A percentile compares a stretch with the other conserved stretches of the same genome.
These are phyloP conservation scores for Mantis religiosa DNA, from an alignment of 2,888 invertebrate species.

Conservation along the genomic window DNA sequence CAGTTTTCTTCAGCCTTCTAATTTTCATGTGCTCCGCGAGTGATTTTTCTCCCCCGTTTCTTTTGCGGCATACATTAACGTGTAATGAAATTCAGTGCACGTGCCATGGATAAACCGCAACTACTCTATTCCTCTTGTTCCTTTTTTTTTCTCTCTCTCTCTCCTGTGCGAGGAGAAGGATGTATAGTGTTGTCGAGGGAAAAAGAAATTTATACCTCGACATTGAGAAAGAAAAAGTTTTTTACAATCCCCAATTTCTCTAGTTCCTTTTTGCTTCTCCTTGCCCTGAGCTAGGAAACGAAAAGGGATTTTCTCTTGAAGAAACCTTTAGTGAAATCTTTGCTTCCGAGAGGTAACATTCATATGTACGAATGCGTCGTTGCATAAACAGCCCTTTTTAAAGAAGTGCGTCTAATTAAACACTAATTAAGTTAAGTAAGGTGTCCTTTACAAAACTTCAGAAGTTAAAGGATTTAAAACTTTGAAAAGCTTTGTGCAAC, in stretches of 20 bases:
- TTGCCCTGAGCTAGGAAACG: background rate
- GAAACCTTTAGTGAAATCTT: background rate
- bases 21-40: background rate
- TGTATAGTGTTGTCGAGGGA: background rate
- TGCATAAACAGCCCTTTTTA: no score
- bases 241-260: background rate
- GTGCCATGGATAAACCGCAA: background rate
- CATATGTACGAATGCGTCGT: no score
- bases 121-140: background rate
- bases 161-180: background rate
- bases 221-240: background rate
- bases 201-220: background rate
- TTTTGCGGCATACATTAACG: background rate
- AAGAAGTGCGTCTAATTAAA: no score
- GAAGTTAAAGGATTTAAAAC: no score
- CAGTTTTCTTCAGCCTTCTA: background rate
- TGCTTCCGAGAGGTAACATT: background rate
- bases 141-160: no score
- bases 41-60: background rate
- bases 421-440: no score
- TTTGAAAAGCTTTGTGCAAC: no score
- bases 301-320: background rate
- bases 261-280: background rate
- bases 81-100: background rate
- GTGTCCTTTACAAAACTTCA: no score